phyloP scores from a whole-genome alignment of 2,888 invertebrate species.

The Melipona beecheii region DNA sequence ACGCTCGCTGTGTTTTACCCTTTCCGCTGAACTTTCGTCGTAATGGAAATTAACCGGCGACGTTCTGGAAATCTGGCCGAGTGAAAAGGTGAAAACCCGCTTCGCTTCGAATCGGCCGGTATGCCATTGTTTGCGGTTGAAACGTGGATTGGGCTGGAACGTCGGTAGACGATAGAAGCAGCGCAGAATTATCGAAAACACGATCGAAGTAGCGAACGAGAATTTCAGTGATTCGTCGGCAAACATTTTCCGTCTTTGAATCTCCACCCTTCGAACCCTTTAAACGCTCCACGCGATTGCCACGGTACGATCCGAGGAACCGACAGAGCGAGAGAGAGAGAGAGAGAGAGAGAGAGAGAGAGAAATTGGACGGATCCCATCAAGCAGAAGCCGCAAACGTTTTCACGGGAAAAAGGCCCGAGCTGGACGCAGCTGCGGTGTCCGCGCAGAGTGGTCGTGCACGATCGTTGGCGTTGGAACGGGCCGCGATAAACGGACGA shows the following conservation, averaged over 20 bases:
- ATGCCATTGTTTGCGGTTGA: slow-evolving; percentile 27
- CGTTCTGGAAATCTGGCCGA: slow-evolving; percentile 10
- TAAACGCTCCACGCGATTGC: background rate
- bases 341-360: background rate
- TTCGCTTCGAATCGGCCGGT: slow-evolving; percentile 14
- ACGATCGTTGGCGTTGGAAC: slow-evolving; percentile 44
- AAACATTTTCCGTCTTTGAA: too few relatives aligned
- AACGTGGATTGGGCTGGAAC: background rate
- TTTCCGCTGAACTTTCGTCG: slow-evolving; percentile 34
- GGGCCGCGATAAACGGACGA: slow-evolving; percentile 29
- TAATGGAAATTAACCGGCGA: slow-evolving; percentile 7
- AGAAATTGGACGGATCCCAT: slow-evolving; percentile 12
- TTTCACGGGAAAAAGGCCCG: slow-evolving; percentile 37
- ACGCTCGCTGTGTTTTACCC: slow-evolving; percentile 11
- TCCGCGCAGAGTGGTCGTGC: slow-evolving; percentile 40
- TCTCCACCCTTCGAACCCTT: background rate
- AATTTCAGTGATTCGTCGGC: too few relatives aligned
- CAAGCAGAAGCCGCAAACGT: slow-evolving; percentile 28
- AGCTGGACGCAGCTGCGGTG: slow-evolving; percentile 53
- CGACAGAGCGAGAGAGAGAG: background rate
- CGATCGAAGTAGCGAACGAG: background rate
- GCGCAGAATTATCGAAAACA: background rate
- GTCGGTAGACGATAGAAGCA: too few relatives aligned
- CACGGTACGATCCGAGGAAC: background rate
- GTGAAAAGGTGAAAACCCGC: background rate